phyloP scores from a whole-genome alignment of 1,140 invertebrate genomes.

The Drosophila oshimai region DNA sequence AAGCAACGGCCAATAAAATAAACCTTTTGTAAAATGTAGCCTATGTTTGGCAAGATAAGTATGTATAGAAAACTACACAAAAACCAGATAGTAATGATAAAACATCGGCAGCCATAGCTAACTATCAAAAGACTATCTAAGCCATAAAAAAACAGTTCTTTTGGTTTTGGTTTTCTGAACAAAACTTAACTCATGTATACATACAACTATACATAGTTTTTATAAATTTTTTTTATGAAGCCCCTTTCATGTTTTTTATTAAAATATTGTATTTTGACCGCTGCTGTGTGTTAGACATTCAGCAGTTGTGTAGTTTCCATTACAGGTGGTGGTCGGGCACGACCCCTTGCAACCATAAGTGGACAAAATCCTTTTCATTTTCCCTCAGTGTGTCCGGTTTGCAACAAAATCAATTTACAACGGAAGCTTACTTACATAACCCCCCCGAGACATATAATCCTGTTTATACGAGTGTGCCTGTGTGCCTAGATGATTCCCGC shows the following conservation, averaged over 20 bases:
- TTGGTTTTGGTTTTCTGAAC: no score
- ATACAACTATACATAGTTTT: no score
- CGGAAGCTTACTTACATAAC: constrained; percentile 73
- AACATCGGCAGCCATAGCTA: no score
- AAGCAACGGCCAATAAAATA: not conserved
- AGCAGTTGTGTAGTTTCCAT: constrained; percentile 28
- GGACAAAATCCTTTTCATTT: constrained; percentile 67
- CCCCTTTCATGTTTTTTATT: no score
- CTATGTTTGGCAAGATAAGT: no score
- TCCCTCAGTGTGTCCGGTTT: constrained; percentile 47
- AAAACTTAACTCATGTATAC: no score
- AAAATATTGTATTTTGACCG: not conserved
- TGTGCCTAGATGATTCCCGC: constrained; percentile 12
- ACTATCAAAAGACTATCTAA: no score
- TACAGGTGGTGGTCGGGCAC: constrained; percentile 16
- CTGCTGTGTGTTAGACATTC: not conserved
- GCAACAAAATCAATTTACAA: constrained; percentile 71
- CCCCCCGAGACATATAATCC: constrained; percentile 64
- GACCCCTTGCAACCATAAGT: constrained; percentile 51
- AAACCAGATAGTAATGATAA: no score
- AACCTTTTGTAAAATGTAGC: no score
- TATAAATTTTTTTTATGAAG: no score
- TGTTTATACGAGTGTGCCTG: constrained; percentile 52
- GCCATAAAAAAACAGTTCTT: no score
- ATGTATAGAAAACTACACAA: no score